Evolutionary conservation across 1,140 invertebrate species (phyloP).

Genomic region (Carposina sasakii): DNA sequence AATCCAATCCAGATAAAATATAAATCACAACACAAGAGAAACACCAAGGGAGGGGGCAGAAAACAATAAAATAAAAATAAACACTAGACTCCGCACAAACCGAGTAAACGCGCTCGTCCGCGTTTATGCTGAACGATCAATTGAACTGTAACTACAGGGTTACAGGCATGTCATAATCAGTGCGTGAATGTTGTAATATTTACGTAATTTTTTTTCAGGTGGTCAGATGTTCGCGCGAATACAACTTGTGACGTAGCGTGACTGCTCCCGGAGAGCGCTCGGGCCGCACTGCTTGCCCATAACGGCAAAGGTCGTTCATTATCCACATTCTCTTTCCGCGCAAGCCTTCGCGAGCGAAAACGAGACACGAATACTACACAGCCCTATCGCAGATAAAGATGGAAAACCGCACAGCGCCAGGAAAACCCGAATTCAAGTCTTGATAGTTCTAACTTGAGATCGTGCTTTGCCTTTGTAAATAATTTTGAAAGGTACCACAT

Average conservation of each 20-base stretch:
- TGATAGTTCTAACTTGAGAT: constrained; percentile 67
- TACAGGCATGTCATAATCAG: constrained; percentile 58
- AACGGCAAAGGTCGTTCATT: constrained; percentile 69
- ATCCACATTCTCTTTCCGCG: constrained; percentile 71
- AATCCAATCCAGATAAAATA: constrained; percentile 54
- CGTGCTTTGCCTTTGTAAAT: constrained; percentile 62
- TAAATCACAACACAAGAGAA: constrained; percentile 54
- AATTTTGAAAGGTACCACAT: constrained; percentile 58
- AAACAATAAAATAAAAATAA: constrained; percentile 60
- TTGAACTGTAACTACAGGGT: constrained; percentile 32
- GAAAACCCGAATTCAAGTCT: constrained; percentile 66
- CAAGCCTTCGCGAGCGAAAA: constrained; percentile 63
- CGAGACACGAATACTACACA: constrained; percentile 35
- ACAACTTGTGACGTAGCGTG: constrained; percentile 28
- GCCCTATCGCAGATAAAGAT: constrained; percentile 34
- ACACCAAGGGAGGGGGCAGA: constrained; percentile 45
- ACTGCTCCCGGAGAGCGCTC: constrained; percentile 56
- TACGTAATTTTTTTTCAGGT: constrained; percentile 67
- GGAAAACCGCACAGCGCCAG: constrained; percentile 41
- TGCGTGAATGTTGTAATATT: constrained; percentile 66
- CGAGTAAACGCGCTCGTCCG: constrained; percentile 44
- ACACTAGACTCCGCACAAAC: constrained; percentile 59
- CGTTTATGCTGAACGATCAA: too few relatives aligned
- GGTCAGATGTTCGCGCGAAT: constrained; percentile 51
- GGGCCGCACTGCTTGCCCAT: constrained; percentile 66